Percentiles rank a stretch among this genome's conserved stretches.
Conservation (phyloP, 2,888 invertebrate genomes). For the Tridacna gigas region DNA sequence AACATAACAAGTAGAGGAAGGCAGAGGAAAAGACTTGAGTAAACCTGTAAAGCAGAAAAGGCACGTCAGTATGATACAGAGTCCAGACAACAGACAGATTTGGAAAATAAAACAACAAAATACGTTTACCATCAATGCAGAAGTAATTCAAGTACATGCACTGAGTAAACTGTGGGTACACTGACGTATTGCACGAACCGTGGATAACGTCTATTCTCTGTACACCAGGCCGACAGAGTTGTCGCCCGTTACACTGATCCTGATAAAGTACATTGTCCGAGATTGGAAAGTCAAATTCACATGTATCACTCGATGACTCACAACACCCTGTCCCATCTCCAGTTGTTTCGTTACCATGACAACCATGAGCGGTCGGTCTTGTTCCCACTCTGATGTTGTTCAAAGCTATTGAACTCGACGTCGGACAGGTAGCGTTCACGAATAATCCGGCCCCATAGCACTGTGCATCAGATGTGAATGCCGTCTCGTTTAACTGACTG, state of each 20-base stretch:
- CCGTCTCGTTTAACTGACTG: not conserved
- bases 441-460: not conserved
- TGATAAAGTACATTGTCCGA: too few species aligned
- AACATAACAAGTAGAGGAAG: too few species aligned
- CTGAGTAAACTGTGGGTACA: not conserved
- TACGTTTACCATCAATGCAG: constrained; percentile 5
- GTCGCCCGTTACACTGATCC: too few species aligned
- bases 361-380: not conserved
- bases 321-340: not conserved
- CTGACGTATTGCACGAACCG: not conserved
- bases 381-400: not conserved
- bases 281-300: too few species aligned
- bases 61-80: too few species aligned
- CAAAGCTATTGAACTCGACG: not conserved
- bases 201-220: too few species aligned
- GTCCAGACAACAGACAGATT: too few species aligned
- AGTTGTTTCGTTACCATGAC: not conserved
- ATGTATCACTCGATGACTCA: too few species aligned
- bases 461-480: not conserved
- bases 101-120: too few species aligned
- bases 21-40: too few species aligned
- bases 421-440: constrained; percentile 7
- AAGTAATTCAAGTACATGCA: constrained; percentile 3
- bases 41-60: too few species aligned
- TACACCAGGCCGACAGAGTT: too few species aligned